Base-by-base conservation (phyloP, 2,888 invertebrate genomes). In the Troides helena region DNA sequence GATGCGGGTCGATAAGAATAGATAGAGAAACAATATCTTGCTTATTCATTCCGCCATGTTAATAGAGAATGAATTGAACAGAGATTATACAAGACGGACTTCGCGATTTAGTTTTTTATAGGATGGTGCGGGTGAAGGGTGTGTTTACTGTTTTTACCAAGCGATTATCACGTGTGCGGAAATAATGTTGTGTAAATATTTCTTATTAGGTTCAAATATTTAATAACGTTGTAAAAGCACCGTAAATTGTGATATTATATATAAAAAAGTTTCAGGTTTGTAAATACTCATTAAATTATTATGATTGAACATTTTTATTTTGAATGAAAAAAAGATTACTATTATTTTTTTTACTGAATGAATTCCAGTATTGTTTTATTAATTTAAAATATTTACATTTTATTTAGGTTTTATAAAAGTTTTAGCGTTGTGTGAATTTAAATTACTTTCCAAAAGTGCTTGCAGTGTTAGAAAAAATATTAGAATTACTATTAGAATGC, bases 1-100 rank as follows among this genome's bases (percentile, higher is more conserved):
- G 71, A 80, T 81, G 80, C 80, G 79, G 86, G 83, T 89, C 89
- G 85, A 89, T 89, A 89, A 73, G 71, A 73, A 74, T 73, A 64
- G 80, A 86, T 36, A 80, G 83, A 83, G 86, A 87, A 60, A 74
- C 66, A 77, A 73, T 2, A 80, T 85, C 78, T 75, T 69, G 76
- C 78, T 80, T 62, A 82, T 81, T 78, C 80, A 70, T 73, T 83
- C 76, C 39, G 10, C 70, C 75, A 72, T 65, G 65, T 63, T 65
- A 71, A 68, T 68, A 65, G 67, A 67, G 67, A 67, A 67, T 43
- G 60, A 70, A 72, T 58, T 66, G 63, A 69, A 69, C 64, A 69
- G 67, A 65, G 65, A 73, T 68, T 69, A 69, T 72, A 72, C 68
- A 71, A 73, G 69, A 72, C 68, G 65, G 57, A 43, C 36, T 57